Evolutionary conservation across 2,888 invertebrate genomes (phyloP), one percentile per base, ranked within the genome.

Genomic region (Furcula furcula): DNA sequence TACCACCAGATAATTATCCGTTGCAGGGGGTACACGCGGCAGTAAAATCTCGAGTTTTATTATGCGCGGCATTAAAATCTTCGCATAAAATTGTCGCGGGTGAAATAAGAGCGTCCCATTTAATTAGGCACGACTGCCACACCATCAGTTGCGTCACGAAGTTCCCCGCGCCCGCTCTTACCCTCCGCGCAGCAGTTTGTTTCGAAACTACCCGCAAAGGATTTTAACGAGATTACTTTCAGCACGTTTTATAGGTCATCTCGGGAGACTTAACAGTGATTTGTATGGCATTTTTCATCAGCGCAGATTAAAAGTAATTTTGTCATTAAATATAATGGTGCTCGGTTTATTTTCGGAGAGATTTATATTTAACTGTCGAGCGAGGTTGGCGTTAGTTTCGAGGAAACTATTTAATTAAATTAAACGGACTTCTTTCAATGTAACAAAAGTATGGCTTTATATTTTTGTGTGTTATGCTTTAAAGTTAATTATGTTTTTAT

Each of bases 241-340:
- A 65, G 61, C 71, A 71, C 68, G 65, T 76, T 82, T 85, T 83
- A 83, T 80, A 82, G 84, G 79, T 78, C 75, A 81, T 84, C 79
- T 74, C 68, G 56, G 51, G 64, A 79, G 76, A 83, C 81, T 77
- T 72, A 68, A 68, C 70, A 67, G 70, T 76, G 73, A 77, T 79
- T 78, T 78, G 71, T 73, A 72, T 73, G 68, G 57, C 68, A 77
- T 77, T 79, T 78, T 64, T 81, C 74, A 73, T 76, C 63, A 52
- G 59, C 45, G 41, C 58, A 69, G 74, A 78, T 77, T 76, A 75
- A 77, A 79, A 73, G 74, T 74, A 79, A 76, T 73, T 71, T 65
- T 63, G 68, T 68, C 77, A 70, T 82, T 77, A 80, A 78, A 76
- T 66, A 61, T 76, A 72, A 80, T 75, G 73, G 69, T 57, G 14